Evolutionary conservation across 1,140 invertebrate genomes (phyloP), one percentile per base, ranked within the genome.

Genomic region (Bradysia coprophila): DNA sequence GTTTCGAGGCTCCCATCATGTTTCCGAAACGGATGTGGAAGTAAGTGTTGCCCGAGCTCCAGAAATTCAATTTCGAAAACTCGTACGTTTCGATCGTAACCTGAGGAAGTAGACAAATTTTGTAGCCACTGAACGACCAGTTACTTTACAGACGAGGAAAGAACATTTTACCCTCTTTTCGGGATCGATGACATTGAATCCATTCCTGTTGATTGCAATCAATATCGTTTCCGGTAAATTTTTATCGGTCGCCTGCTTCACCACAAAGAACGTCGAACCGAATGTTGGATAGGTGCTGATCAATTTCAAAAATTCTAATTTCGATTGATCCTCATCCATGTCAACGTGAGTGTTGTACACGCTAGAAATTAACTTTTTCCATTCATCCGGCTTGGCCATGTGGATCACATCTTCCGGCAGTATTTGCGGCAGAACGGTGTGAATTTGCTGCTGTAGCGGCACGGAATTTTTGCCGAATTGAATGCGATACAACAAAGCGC

Each of bases 201-300:
- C 90, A 48, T 82, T 75, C 56, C 78, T 82, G 61, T 94, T 95
- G 45, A 96, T 93, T 18, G 86, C 91, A 50, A 94, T 76, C 10
- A 91, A 67, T 11, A 94, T 68, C 48, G 80, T 72, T 59, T 91
- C 86, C 4, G 89, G 86, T 54, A 84, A 84, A 36, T 71, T 75
- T 0, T 79, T 71, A 48, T 91, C 84, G 2, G 85, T 86, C 4
- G 81, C 81, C 55, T 80, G 87, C 59, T 88, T 90, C 1, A 93
- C 87, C 70, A 92, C 85, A 64, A 96, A 95, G 66, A 96, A 96
- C 1, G 91, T 88, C 6, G 88, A 93, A 15, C 91, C 91, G 66
- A 94, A 96, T 42, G 86, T 92, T 6, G 81, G 80, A 72, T 81
- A 82, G 51, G 76, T 68, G 52, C 76, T 79, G 24, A 93, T 77